These are phyloP conservation scores for Catotricha subobsoleta DNA, from an alignment of 2,888 invertebrate genomes.

Conservation along the genomic window DNA sequence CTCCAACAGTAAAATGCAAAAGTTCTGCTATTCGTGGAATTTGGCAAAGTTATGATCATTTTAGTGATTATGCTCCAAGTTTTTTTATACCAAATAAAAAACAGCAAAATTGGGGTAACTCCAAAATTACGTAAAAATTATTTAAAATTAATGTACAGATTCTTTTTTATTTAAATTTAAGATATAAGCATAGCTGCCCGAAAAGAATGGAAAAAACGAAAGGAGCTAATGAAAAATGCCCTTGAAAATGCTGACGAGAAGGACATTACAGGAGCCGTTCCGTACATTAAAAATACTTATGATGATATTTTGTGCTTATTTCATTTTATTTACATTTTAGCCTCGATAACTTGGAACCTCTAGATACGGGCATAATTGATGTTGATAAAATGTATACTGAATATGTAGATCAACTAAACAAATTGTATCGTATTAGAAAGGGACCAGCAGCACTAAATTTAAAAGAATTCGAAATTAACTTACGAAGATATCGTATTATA, in stretches of 20 bases:
- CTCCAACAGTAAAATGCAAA: slow-evolving; percentile 27
- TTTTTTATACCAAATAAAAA: slow-evolving; percentile 16
- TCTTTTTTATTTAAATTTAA: background rate
- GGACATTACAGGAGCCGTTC: slow-evolving; percentile 8
- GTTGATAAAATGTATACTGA: slow-evolving; percentile 28
- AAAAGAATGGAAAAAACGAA: slow-evolving; percentile 27
- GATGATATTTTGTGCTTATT: background rate
- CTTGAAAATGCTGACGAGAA: background rate
- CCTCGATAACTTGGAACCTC: slow-evolving; percentile 13
- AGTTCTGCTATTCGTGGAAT: slow-evolving; percentile 31
- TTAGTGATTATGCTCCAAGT: slow-evolving; percentile 32
- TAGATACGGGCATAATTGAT: slow-evolving; percentile 20
- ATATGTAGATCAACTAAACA: slow-evolving; percentile 26
- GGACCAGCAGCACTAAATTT: slow-evolving; percentile 26
- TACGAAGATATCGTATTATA: slow-evolving; percentile 54
- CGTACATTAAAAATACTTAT: slow-evolving; percentile 13
- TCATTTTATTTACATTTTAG: too few species aligned
- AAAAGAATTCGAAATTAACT: slow-evolving; percentile 44
- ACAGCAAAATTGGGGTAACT: background rate
- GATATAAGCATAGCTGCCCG: slow-evolving; percentile 4
- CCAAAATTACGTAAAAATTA: background rate
- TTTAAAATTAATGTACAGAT: too few species aligned
- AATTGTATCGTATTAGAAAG: slow-evolving; percentile 20
- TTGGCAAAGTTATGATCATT: slow-evolving; percentile 36
- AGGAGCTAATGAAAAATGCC: slow-evolving; percentile 21